Base-by-base conservation (phyloP, 1,140 invertebrate species). In the Lepidurus apus region DNA sequence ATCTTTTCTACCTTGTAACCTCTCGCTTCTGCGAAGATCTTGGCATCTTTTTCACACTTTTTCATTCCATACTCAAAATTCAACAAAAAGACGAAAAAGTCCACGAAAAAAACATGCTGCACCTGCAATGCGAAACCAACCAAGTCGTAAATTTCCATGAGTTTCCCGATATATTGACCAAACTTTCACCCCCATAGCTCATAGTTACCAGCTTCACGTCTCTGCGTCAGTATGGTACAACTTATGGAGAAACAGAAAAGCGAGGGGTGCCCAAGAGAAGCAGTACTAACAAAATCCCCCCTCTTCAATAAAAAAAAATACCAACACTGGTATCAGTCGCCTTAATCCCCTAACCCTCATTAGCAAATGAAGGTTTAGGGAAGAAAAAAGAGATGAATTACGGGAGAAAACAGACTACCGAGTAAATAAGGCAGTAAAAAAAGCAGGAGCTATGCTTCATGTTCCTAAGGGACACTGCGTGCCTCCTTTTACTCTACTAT, bases 51-150 rank as follows among this genome's bases (percentile, higher is more conserved):
- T 17, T 65, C 53, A 7, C 6, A 1, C 21, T 65, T 17, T 65
- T 65, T 7, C 53, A 47, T 47, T 47, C 53, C 17, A 65, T 47
- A 21, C 53, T 17, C 53, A 65, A 65, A 65, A 65, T 65, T 65
- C 53, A 65, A 65, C 53, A 10, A 10, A 47, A 47, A 47, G 45
- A 65, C 17, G 21, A 65, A 9, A 65, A 65, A 21, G 13, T 7
- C 17, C 8, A 11, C n/a, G 53, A 17, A 65, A 7, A 17, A 65
- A 9, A 7, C 17, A 7, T 65, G 53, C 53, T 65, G 53, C 53
- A 65, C 53, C 53, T 65, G 53, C 53, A 65, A 65, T 65, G 53
- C 53, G 53, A 65, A 65, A 17, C 53, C 53, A n/a, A 65, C 53
- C 53, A 13, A 65, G 53, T 65, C 53, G n/a, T 65, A 65, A 65